These are phyloP conservation scores for Calliopsis andreniformis DNA, from an alignment of 1,140 invertebrate genomes.

Conservation along the genomic window DNA sequence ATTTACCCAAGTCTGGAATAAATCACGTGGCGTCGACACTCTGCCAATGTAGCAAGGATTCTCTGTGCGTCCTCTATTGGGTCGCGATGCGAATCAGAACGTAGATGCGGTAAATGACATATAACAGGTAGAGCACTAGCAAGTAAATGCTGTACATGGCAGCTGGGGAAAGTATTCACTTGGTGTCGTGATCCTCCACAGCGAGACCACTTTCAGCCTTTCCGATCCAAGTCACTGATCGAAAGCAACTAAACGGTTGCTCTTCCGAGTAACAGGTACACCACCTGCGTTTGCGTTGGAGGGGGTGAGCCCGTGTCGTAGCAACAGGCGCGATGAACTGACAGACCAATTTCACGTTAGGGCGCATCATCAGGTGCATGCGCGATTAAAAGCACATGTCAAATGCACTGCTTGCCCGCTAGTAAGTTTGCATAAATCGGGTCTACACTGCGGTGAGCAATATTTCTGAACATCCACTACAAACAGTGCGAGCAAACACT, in stretches of 20 bases:
- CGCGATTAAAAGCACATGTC: conserved; percentile 9
- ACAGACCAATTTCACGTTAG: conserved; percentile 31
- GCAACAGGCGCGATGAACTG: conserved; percentile 39
- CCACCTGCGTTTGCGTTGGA: conserved; percentile 12
- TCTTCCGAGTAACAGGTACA: conserved; percentile 22
- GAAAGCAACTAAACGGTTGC: conserved; percentile 23
- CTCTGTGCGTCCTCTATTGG: not conserved
- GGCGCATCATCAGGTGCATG: conserved; percentile 11
- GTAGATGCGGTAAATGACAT: not conserved
- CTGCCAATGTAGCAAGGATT: not conserved
- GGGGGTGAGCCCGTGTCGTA: conserved; percentile 16
- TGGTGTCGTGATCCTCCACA: not conserved
- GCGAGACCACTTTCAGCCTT: too few species aligned
- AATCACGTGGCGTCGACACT: not conserved
- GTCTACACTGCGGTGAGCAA: too few species aligned
- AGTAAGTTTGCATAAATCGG: too few species aligned
- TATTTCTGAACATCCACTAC: too few species aligned
- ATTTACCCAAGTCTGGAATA: too few species aligned
- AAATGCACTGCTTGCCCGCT: not conserved
- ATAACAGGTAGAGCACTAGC: not conserved
- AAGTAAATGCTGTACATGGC: not conserved
- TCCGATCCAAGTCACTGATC: conserved; percentile 4
- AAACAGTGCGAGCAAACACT: too few species aligned
- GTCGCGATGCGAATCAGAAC: not conserved
- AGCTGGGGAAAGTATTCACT: not conserved